Conservation (phyloP, 2,113 vertebrate species). For the Chlorodrepanis virens region DNA sequence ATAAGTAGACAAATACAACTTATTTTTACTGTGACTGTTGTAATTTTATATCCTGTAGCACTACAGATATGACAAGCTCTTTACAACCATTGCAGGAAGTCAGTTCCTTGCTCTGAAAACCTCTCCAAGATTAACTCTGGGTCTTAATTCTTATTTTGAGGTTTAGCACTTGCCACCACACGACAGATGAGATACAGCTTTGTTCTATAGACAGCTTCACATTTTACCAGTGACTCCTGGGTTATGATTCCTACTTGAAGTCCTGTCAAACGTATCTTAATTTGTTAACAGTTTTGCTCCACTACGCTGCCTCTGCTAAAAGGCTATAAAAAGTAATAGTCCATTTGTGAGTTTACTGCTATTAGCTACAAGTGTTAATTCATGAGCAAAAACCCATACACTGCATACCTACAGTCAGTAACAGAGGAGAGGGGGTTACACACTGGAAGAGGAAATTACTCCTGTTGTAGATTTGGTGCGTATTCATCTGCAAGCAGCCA, state of each 20-base stretch:
- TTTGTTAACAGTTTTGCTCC: conserved; percentile 62
- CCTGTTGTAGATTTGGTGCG: background rate
- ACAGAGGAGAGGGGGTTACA: background rate
- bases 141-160: background rate
- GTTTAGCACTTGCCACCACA: background rate
- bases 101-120: background rate
- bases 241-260: conserved; percentile 10
- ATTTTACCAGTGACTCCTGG: background rate
- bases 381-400: background rate
- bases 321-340: conserved; percentile 69
- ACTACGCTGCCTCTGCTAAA: conserved; percentile 53
- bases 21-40: background rate
- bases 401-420: background rate
- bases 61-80: background rate
- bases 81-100: background rate
- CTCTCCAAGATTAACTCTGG: background rate
- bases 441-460: background rate
- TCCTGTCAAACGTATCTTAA: conserved; percentile 45
- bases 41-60: background rate
- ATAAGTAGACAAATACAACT: background rate
- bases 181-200: background rate
- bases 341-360: conserved; percentile 64
- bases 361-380: conserved; percentile 60
- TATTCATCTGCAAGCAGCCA: background rate
- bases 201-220: background rate